phyloP scores from a whole-genome alignment of 2,888 invertebrate species.

The Oligia latruncula region DNA sequence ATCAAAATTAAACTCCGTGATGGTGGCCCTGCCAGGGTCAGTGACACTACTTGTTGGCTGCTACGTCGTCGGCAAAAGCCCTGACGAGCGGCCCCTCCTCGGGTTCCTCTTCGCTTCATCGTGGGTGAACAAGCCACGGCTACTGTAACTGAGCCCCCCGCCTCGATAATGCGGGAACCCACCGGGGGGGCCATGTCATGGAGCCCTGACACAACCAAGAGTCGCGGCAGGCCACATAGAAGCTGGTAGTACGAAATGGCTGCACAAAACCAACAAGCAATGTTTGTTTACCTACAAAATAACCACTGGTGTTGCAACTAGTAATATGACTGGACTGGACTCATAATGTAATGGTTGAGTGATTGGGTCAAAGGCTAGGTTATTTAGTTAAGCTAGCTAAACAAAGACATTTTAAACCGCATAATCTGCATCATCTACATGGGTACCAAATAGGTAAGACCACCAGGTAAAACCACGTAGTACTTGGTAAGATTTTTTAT shows the following conservation, averaged over 20 bases:
- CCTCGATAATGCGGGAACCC: too few relatives aligned
- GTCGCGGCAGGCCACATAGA: background rate
- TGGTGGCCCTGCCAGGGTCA: too few relatives aligned
- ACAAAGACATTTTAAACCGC: background rate
- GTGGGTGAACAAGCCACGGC: too few relatives aligned
- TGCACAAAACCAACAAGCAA: background rate
- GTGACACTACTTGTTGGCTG: too few relatives aligned
- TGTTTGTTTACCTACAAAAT: background rate
- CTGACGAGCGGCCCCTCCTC: too few relatives aligned
- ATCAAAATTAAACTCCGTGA: too few relatives aligned
- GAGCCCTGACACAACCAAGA: background rate
- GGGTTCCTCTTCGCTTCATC: too few relatives aligned
- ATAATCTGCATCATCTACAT: background rate
- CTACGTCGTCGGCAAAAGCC: too few relatives aligned
- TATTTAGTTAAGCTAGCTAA: background rate
- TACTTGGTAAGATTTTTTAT: background rate
- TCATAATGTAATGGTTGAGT: background rate
- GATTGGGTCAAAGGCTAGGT: background rate
- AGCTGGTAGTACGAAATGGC: background rate
- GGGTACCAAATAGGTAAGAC: background rate
- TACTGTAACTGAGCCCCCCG: too few relatives aligned
- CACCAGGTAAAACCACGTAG: background rate
- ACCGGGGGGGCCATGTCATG: background rate
- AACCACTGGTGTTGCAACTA: background rate
- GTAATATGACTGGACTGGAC: background rate